phyloP scores from a whole-genome alignment of 2,888 invertebrate genomes.

The Ophion ventricosus region DNA sequence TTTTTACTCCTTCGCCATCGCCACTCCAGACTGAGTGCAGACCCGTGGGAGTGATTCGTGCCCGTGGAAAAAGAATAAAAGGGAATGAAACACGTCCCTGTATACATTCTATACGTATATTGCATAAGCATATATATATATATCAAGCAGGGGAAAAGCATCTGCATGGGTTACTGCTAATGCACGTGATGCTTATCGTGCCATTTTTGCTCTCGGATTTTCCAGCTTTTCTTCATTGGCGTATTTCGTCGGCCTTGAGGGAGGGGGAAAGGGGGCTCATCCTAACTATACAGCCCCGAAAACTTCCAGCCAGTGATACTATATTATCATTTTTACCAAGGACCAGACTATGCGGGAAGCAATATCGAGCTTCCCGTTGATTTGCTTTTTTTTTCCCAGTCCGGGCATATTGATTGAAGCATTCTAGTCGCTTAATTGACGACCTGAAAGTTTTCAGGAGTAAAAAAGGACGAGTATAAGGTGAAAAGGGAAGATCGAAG shows the following conservation, averaged over 20 bases:
- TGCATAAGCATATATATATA: constrained; percentile 6
- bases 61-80: constrained; percentile 19
- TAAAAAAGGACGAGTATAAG: neutral
- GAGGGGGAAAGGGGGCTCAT: constrained; percentile 4
- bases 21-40: constrained; percentile 27
- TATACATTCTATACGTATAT: neutral
- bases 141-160: constrained; percentile 2
- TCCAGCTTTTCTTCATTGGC: constrained; percentile 15
- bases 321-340: neutral
- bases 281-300: neutral
- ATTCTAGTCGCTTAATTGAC: constrained; percentile 38
- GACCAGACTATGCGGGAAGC: neutral
- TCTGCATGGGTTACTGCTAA: constrained; percentile 2
- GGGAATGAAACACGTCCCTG: constrained; percentile 12
- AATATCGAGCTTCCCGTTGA: neutral
- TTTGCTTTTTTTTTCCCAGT: neutral
- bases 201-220: constrained; percentile 1
- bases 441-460: constrained; percentile 14
- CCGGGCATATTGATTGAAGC: constrained; percentile 25
- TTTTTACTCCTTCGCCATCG: constrained; percentile 44
- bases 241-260: constrained; percentile 8
- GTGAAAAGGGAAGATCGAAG: constrained; percentile 3
- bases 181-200: constrained; percentile 26
- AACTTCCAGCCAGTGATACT: constrained; percentile 7
- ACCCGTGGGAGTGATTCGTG: constrained; percentile 49